phyloP scores from a whole-genome alignment of 2,113 vertebrate species.

The Macquaria australasica region DNA sequence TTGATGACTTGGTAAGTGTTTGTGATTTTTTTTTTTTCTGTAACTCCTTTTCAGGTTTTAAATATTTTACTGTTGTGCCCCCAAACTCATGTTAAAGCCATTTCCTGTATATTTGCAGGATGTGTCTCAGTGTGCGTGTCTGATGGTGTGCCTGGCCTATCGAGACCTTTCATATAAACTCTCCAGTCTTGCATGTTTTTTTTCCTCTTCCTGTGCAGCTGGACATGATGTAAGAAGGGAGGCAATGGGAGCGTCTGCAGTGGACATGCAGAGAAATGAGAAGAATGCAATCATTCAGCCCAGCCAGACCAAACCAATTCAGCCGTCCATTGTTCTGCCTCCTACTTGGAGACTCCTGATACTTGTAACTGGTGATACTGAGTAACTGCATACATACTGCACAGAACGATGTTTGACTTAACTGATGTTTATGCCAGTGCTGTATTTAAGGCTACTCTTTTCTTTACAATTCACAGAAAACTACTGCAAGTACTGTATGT shows the following conservation, averaged over 20 bases:
- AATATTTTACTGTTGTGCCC: not conserved
- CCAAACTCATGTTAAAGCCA: not conserved
- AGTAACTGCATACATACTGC: slow-evolving; percentile 2
- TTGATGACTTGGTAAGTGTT: slow-evolving; percentile 93
- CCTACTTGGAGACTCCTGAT: slow-evolving; percentile 14
- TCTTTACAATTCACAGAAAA: not conserved
- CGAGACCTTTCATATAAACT: slow-evolving; percentile 36
- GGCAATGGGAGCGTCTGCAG: slow-evolving; percentile 33
- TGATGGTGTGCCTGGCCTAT: not conserved
- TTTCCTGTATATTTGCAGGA: slow-evolving; percentile 22
- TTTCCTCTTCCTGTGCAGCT: slow-evolving; percentile 86
- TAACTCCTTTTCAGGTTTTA: not conserved
- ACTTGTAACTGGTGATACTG: not conserved
- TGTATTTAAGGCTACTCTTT: not conserved
- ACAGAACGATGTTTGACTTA: not conserved
- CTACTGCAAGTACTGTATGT: not conserved
- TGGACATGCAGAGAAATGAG: slow-evolving; percentile 44
- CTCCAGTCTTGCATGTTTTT: not conserved
- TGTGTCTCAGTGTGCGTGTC: not conserved
- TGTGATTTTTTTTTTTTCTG: not conserved
- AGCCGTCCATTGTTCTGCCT: slow-evolving; percentile 56
- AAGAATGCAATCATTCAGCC: slow-evolving; percentile 61
- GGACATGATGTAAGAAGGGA: slow-evolving; percentile 91
- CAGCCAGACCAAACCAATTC: slow-evolving; percentile 43
- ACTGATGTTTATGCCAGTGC: not conserved